phyloP scores from a whole-genome alignment of 2,113 vertebrate genomes.

The Ctenodactylus gundi region DNA sequence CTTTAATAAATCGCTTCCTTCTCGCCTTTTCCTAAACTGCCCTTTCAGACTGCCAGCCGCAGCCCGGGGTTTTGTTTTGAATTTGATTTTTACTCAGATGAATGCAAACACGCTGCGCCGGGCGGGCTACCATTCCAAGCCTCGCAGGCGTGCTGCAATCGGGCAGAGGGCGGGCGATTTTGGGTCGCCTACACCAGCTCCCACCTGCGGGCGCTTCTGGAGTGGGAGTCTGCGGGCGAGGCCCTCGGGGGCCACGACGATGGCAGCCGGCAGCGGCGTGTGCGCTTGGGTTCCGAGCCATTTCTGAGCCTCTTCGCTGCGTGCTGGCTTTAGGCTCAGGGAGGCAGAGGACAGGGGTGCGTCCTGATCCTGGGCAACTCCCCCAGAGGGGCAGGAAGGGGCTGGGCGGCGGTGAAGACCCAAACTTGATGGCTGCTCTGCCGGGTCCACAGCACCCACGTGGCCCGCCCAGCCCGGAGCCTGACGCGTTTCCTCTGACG shows the following conservation, averaged over 20 bases:
- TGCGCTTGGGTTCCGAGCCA: no score
- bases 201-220: neutral
- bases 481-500: rapidly evolving
- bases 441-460: neutral
- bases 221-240: neutral
- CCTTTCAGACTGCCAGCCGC: conserved; percentile 39
- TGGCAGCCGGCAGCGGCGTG: no score
- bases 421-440: neutral
- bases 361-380: no score
- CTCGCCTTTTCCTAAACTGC: conserved; percentile 36
- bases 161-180: neutral
- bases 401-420: neutral
- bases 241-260: neutral
- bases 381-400: neutral
- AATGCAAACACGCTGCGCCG: neutral
- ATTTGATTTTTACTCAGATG: conserved; percentile 52
- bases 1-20: conserved; percentile 57
- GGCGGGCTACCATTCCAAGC: conserved; percentile 30
- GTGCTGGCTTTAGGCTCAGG: neutral
- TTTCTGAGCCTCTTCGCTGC: neutral
- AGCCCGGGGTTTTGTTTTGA: neutral
- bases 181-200: neutral
- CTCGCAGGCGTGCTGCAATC: neutral
- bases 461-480: neutral
- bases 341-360: neutral